Conservation (phyloP, 2,113 vertebrate genomes). For the Phocoena sinus region DNA sequence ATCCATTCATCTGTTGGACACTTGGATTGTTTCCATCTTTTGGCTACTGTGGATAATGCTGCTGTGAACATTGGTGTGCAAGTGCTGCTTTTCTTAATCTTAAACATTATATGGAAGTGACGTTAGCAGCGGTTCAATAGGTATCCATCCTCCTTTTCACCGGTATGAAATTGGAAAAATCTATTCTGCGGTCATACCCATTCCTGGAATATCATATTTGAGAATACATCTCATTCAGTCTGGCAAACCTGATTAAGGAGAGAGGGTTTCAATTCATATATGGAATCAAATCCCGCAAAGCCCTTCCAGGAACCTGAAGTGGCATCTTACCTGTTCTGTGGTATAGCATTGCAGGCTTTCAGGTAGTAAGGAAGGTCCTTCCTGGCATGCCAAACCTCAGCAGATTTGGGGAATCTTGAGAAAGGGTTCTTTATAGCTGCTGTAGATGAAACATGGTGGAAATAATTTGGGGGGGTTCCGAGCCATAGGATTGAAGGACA, state of each 20-base stretch:
- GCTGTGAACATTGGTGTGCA: background rate
- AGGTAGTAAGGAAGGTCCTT: background rate
- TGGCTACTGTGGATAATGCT: background rate
- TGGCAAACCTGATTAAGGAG: background rate
- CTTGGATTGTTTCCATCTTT: background rate
- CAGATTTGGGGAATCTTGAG: background rate
- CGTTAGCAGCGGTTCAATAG: background rate
- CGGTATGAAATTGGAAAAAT: background rate
- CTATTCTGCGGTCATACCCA: background rate
- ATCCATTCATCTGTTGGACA: background rate
- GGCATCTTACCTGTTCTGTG: background rate
- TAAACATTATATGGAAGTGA: background rate
- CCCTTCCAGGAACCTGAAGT: background rate
- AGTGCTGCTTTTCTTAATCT: background rate
- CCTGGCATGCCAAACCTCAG: background rate
- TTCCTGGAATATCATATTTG: background rate
- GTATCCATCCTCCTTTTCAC: background rate
- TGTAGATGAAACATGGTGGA: background rate
- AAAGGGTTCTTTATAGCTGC: background rate
- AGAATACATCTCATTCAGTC: background rate
- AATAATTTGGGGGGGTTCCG: background rate
- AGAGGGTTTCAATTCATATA: background rate
- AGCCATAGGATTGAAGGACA: background rate
- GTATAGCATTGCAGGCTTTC: background rate
- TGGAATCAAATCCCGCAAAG: background rate